Conservation (phyloP, 2,797 vertebrate genomes). For the Platyrinchus mystaceus region DNA sequence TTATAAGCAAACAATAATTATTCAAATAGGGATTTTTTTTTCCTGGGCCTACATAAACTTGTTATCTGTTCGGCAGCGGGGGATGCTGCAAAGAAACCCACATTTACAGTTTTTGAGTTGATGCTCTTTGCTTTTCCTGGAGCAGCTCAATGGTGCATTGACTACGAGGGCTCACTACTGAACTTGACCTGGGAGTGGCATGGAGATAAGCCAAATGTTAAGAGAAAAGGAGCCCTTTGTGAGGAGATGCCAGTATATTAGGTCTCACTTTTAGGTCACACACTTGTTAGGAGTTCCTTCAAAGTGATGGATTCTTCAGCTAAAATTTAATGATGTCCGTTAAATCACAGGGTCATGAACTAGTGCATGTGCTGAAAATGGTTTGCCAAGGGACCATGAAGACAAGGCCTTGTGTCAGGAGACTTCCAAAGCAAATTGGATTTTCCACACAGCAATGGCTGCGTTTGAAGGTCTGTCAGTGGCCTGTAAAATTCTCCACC, state of each 20-base stretch:
- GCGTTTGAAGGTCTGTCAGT: conserved; percentile 34
- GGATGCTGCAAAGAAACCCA: conserved; percentile 21
- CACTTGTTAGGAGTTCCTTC: conserved; percentile 59
- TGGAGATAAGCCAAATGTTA: conserved; percentile 66
- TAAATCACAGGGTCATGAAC: conserved; percentile 65
- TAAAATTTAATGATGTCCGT: conserved; percentile 67
- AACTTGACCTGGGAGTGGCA: conserved; percentile 55
- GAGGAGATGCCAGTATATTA: not conserved
- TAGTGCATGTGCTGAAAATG: conserved; percentile 38
- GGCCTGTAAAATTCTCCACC: conserved; percentile 49
- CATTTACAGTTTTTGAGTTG: conserved; percentile 25
- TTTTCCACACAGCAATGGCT: conserved; percentile 48
- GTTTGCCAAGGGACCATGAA: conserved; percentile 39
- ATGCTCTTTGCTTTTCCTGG: conserved; percentile 22
- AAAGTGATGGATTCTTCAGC: conserved; percentile 66
- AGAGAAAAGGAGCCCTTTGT: conserved; percentile 63
- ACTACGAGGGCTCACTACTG: not conserved
- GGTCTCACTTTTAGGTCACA: conserved; percentile 65
- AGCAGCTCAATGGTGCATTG: conserved; percentile 49
- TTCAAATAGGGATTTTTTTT: conserved; percentile 48
- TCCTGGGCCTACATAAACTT: conserved; percentile 56
- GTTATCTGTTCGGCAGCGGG: conserved; percentile 54
- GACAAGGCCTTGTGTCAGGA: conserved; percentile 55
- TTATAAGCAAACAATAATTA: conserved; percentile 69
- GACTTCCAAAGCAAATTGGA: conserved; percentile 55